Conservation (phyloP, 2,888 invertebrate genomes). For the Hyalella azteca region DNA sequence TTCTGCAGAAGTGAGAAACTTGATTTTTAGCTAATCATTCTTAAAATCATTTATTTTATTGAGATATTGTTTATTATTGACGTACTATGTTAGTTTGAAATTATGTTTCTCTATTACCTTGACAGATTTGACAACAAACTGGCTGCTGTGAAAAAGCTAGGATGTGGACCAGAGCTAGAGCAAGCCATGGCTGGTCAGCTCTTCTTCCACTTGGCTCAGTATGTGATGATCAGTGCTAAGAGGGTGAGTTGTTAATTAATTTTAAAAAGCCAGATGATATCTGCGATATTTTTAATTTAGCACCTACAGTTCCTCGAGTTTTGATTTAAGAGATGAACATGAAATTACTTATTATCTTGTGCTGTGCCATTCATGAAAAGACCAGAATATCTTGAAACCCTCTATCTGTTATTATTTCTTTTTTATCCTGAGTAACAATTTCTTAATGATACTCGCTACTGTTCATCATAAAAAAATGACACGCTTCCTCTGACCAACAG, state of each 20-base stretch:
- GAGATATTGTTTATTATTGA: background rate
- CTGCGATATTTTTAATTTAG: too few relatives aligned
- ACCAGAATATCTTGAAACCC: too few relatives aligned
- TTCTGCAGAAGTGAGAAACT: slow-evolving; percentile 45
- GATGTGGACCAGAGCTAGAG: slow-evolving; percentile 39
- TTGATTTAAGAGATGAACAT: too few relatives aligned
- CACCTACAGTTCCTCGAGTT: too few relatives aligned
- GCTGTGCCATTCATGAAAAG: too few relatives aligned
- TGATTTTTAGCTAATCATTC: background rate
- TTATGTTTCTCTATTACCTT: background rate
- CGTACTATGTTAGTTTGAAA: background rate
- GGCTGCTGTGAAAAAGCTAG: background rate
- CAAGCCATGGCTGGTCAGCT: slow-evolving; percentile 55
- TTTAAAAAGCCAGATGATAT: too few relatives aligned
- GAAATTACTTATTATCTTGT: too few relatives aligned
- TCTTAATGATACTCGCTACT: too few relatives aligned
- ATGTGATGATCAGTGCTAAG: slow-evolving; percentile 45
- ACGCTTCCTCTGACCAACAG: too few relatives aligned
- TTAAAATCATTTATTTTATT: background rate
- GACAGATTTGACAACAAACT: slow-evolving; percentile 49
- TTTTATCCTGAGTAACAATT: too few relatives aligned
- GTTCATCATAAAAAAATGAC: too few relatives aligned
- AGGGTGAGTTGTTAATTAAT: slow-evolving; percentile 46
- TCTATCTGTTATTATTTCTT: too few relatives aligned
- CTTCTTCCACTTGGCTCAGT: slow-evolving; percentile 50